Evolutionary conservation across 2,888 invertebrate species (phyloP).

Genomic region (Beris morrisii): DNA sequence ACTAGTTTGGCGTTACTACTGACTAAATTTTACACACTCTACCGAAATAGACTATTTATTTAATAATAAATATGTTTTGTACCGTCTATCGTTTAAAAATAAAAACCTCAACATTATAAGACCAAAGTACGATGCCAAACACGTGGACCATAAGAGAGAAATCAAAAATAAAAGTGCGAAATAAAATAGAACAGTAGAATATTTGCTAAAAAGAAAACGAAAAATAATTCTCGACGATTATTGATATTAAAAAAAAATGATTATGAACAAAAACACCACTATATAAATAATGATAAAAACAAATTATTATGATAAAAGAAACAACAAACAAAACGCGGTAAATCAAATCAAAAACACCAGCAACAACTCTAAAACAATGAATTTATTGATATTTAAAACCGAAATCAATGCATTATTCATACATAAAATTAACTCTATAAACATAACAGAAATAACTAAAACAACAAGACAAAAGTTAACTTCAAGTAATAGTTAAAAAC

Average conservation of each 20-base stretch:
- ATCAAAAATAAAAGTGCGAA: neutral
- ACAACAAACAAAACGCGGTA: constrained; percentile 1
- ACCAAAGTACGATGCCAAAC: constrained; percentile 21
- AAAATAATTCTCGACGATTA: constrained; percentile 20
- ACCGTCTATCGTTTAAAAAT: neutral
- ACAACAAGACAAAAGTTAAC: constrained; percentile 12
- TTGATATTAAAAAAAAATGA: constrained; percentile 1
- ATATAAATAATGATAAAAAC: neutral
- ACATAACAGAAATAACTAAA: constrained; percentile 15
- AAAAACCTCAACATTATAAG: constrained; percentile 1
- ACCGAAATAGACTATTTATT: neutral
- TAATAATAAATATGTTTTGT: neutral
- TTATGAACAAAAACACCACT: neutral
- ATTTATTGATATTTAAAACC: constrained; percentile 25
- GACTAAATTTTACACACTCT: constrained; percentile 2
- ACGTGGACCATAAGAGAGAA: constrained; percentile 13
- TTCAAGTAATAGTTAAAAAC: neutral
- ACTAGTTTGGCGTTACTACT: constrained; percentile 31
- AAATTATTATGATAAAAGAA: constrained; percentile 1
- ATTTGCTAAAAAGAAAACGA: neutral
- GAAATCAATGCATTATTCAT: constrained; percentile 24
- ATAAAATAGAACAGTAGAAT: constrained; percentile 12
- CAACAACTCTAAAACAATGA: constrained; percentile 28
- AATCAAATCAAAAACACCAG: constrained; percentile 8
- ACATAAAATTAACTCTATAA: constrained; percentile 1